Conservation (phyloP, 2,113 vertebrate genomes). For the Craseonycteris thonglongyai region DNA sequence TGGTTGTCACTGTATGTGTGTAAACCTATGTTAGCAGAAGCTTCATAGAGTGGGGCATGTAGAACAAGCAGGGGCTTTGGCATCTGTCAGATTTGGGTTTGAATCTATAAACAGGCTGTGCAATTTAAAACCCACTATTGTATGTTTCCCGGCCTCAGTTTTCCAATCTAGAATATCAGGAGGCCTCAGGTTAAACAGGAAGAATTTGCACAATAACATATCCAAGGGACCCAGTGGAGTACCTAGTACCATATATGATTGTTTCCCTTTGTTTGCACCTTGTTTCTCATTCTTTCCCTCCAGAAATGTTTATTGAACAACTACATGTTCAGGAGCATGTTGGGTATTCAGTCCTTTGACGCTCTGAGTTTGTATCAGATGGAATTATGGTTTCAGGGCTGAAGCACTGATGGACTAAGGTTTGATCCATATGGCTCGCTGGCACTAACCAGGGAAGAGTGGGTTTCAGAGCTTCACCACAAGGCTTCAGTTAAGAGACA, state of each 20-base stretch:
- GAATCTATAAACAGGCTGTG: not conserved
- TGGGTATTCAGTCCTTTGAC: not conserved
- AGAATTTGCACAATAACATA: not conserved
- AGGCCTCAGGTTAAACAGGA: not conserved
- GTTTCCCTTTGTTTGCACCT: not conserved
- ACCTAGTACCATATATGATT: not conserved
- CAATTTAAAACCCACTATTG: not conserved
- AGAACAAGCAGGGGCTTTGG: not conserved
- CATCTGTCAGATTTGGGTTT: not conserved
- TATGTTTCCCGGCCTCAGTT: not conserved
- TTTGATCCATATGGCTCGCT: not conserved
- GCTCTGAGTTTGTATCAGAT: not conserved
- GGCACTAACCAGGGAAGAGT: not conserved
- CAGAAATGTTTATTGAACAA: not conserved
- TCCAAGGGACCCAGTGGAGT: not conserved
- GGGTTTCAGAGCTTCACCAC: not conserved
- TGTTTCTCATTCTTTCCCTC: not conserved
- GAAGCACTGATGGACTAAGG: not conserved
- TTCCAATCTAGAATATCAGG: not conserved
- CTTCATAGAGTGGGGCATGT: not conserved
- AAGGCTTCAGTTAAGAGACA: conserved; percentile 4
- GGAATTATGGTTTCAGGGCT: not conserved
- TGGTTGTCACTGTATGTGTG: not conserved
- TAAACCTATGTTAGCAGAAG: not conserved
- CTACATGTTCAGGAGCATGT: not conserved